Evolutionary conservation across 2,113 vertebrate genomes (phyloP), one percentile per base, ranked within the genome.

Genomic region (Rhea americana): DNA sequence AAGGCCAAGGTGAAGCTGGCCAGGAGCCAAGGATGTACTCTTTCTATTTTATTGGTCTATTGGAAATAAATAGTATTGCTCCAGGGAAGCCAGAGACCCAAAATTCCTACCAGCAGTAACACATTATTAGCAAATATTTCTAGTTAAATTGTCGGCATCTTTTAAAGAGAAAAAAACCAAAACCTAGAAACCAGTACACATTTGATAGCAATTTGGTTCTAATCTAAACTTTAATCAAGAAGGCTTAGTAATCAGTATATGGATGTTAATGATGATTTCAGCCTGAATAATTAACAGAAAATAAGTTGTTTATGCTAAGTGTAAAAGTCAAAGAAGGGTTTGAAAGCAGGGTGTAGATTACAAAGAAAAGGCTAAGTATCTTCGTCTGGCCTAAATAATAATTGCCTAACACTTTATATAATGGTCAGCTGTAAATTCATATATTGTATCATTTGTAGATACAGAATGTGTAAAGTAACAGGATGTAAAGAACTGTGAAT

Each of bases 121-220:
- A 75, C 93, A 82, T 66, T 89, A 79, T 94, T 95, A 78, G 73
- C 6, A 14, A 94, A 72, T 70, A 70, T 92, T 85, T 86, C 59
- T 85, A 43, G 67, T 11, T 91, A 95, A 95, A 93, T 80, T 90
- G 82, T 92, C 82, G 72, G 41, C 0, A 0, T 78, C 81, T 82
- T 93, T 93, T 87, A 94, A 96, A 94, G 58, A 58, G 53, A 7
- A 96, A 94, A 91, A 21, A 39, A 51, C 10, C 21, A 91, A 73
- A 90, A 96, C 96, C 75, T 88, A 50, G 83, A 96, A 97, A 93
- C 90, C 90, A 94, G 89, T 81, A 77, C 82, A 85, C 94, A 97
- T 97, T 97, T 97, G 96, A 95, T 95, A 97, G 89, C 80, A 95
- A 96, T 98, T 94, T 98, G 55, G 76, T 96, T 97, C 77, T 94